Base-by-base conservation (phyloP, 2,113 vertebrate species). In the Urocitellus parryii region DNA sequence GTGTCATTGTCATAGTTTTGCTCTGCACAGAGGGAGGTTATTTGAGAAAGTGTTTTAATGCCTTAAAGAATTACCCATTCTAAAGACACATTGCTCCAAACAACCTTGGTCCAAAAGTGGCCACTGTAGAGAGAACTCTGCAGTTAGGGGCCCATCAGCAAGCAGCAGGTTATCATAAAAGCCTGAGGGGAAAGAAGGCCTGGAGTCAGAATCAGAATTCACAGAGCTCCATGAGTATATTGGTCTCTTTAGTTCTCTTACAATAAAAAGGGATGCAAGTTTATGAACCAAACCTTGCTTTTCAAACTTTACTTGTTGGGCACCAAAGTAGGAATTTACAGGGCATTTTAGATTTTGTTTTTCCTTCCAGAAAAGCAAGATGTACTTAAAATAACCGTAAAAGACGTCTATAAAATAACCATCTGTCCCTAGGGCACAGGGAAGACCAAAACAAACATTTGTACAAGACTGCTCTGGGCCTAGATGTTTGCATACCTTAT, bases 361-460 rank as follows among this genome's bases (percentile, higher is more conserved):
- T 88, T 45, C 39, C 25, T 91, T 82, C 48, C 22, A 76, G 58
- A 88, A 93, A 77, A 89, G 39, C n/a, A 63, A 37, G 34, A 88
- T 70, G 8, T 76, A 17, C 29, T 77, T 63, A 63, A 63, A 63
- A 27, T 63, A 63, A 27, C 61, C 24, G 11, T 27, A 63, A 63
- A 61, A 63, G 61, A 63, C 58, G 7, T 76, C 13, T 20, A 42
- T 81, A n/a, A 73, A 80, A 81, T 37, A 90, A 68, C 63, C 48
- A 48, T 39, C 72, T 85, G 32, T n/a, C 27, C 16, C 48, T n/a
- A 70, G 48, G 63, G 14, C 37, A n/a, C 12, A 72, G 42, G 56
- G 32, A 53, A 85, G 53, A 72, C 6, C 37, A 56, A 53, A 29
- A 70, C 11, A 34, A 61, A 83, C 34, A 2, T 72, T 32, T 45